Evolutionary conservation across 2,888 invertebrate genomes (phyloP), one percentile per base, ranked within the genome.

Genomic region (Drosophila hawaiiensis): DNA sequence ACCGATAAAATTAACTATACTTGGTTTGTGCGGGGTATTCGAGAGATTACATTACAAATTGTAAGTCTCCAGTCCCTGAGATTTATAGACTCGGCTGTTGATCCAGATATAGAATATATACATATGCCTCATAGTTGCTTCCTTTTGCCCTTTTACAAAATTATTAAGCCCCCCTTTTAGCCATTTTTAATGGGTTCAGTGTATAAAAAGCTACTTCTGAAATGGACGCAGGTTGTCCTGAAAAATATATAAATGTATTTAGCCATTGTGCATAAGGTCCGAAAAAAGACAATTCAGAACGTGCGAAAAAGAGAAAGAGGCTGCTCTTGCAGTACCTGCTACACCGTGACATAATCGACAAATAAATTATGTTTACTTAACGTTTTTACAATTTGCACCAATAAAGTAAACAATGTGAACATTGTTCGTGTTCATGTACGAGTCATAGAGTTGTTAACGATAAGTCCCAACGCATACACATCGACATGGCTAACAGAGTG

Each of bases 331-430:
- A 49, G 33, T n/a, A 16, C 31, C 25, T 47, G 37, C 6, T 62
- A 66, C 14, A 33, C 33, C 41, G 16, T 56, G 70, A 68, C 65
- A 74, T 64, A 72, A 60, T 55, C 56, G 31, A 58, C 67, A 71
- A 71, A 83, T 83, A 78, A 79, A 83, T 82, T 55, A 70, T 71
- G 73, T 77, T 83, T 73, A 74, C 71, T 80, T 73, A 72, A 77
- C 70, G 70, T 60, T 76, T 72, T 77, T 68, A 72, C 75, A 67
- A 83, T 73, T 80, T 64, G 58, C 56, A 71, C 29, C 68, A 76
- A 73, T 73, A 62, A 68, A 74, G 54, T 56, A 74, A 82, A 82
- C 77, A 82, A 74, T 74, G 72, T 69, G 65, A 50, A 62, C 71
- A 47, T 50, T 53, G 59, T 71, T 71, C 56, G 53, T 62, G 61